Conservation (phyloP, 2,113 vertebrate species). For the Panthera uncia region DNA sequence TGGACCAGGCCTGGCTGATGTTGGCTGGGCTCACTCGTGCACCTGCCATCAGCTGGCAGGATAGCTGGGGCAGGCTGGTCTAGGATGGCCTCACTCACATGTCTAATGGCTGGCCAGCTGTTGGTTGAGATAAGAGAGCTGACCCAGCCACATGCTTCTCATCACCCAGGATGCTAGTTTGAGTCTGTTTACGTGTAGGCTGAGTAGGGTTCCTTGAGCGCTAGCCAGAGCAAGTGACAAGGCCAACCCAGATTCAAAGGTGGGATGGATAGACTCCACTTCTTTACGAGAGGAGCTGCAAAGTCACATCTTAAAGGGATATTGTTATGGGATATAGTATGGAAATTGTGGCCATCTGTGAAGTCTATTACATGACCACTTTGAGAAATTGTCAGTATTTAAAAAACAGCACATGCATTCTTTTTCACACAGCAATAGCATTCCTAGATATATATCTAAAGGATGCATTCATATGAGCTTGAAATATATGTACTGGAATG, state of each 20-base stretch:
- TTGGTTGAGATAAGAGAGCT: not conserved
- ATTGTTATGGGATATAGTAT: not conserved
- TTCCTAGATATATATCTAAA: constrained; percentile 26
- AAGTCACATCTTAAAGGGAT: constrained; percentile 28
- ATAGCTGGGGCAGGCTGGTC: not conserved
- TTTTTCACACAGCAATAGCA: not conserved
- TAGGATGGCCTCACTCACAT: not conserved
- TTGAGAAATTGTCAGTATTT: constrained; percentile 31
- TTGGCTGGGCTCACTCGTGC: not conserved
- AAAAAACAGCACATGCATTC: constrained; percentile 17
- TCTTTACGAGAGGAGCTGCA: not conserved
- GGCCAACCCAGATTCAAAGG: not conserved
- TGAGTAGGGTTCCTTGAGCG: not conserved
- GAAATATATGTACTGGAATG: not conserved
- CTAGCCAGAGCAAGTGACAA: not conserved
- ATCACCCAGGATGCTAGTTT: not conserved
- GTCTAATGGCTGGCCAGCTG: not conserved
- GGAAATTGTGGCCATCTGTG: not conserved
- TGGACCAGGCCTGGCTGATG: not conserved
- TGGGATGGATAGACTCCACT: not conserved
- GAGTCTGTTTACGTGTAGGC: not conserved
- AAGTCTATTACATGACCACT: not conserved
- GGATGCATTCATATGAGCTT: not conserved
- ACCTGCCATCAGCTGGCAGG: not conserved
- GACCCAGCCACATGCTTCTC: not conserved